These are phyloP conservation scores for Cactoblastis cactorum DNA, from an alignment of 2,888 invertebrate genomes.

Conservation along the genomic window DNA sequence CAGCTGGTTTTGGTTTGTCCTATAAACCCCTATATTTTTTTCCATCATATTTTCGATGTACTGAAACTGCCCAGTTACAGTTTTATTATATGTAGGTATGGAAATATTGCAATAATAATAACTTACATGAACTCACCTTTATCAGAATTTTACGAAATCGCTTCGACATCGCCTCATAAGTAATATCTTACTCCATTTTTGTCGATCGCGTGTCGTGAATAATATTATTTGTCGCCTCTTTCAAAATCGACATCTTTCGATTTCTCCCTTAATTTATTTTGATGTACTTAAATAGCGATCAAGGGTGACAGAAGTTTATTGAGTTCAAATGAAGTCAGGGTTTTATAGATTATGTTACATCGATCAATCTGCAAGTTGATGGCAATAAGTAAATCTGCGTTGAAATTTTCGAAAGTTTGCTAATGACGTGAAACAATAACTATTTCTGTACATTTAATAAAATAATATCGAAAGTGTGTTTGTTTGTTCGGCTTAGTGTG, in stretches of 20 bases:
- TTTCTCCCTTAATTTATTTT: slow-evolving; percentile 37
- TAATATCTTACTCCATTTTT: slow-evolving; percentile 33
- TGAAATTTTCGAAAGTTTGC: background rate
- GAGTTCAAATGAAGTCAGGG: slow-evolving; percentile 14
- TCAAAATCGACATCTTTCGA: slow-evolving; percentile 22
- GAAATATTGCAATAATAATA: background rate
- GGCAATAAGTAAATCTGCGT: background rate
- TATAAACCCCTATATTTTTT: too few relatives aligned
- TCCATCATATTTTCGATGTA: too few relatives aligned
- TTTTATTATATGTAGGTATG: too few relatives aligned
- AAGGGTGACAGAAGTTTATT: slow-evolving; percentile 19
- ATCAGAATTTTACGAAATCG: slow-evolving; percentile 35
- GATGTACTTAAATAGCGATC: slow-evolving; percentile 30
- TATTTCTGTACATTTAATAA: too few relatives aligned
- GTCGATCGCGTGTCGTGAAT: slow-evolving; percentile 38
- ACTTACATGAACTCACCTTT: slow-evolving; percentile 16
- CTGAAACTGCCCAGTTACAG: too few relatives aligned
- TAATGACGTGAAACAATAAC: too few relatives aligned
- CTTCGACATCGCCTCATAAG: slow-evolving; percentile 24
- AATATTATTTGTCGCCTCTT: slow-evolving; percentile 30
- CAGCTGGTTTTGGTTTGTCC: too few relatives aligned
- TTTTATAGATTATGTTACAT: background rate
- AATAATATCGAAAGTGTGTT: too few relatives aligned
- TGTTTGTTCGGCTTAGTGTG: too few relatives aligned
- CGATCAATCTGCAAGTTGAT: background rate